phyloP scores from a whole-genome alignment of 2,888 invertebrate species.

The Hypercompe scribonia region DNA sequence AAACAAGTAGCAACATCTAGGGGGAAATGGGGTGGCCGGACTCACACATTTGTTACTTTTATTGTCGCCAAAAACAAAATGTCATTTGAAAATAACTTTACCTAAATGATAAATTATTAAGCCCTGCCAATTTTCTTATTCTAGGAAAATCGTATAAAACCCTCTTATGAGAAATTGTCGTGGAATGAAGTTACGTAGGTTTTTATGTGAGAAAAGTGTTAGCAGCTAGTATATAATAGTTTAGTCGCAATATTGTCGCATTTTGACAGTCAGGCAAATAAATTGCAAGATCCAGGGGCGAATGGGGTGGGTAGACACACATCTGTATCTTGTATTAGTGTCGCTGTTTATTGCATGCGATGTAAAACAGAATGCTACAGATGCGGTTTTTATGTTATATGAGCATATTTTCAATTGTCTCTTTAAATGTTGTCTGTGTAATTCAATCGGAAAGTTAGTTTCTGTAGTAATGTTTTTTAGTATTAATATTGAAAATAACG shows the following conservation, averaged over 20 bases:
- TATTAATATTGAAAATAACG: neutral
- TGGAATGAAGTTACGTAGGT: no score
- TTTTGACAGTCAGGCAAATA: slow-evolving; percentile 11
- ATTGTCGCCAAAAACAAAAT: slow-evolving; percentile 32
- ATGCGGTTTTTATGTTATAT: slow-evolving; percentile 36
- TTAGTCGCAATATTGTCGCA: neutral
- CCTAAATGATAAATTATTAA: neutral
- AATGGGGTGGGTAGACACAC: slow-evolving; percentile 43
- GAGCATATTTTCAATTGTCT: neutral
- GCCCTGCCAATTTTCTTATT: neutral
- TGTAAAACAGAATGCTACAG: slow-evolving; percentile 21
- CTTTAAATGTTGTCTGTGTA: neutral
- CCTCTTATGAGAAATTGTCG: neutral
- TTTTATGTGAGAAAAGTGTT: no score
- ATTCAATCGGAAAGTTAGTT: neutral
- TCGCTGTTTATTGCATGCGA: slow-evolving; percentile 44
- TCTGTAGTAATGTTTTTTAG: neutral
- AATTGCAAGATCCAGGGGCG: slow-evolving; percentile 17
- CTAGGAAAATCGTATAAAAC: neutral
- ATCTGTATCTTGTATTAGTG: slow-evolving; percentile 58
- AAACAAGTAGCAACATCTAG: slow-evolving; percentile 27
- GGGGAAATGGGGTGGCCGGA: slow-evolving; percentile 35
- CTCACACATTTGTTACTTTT: slow-evolving; percentile 56
- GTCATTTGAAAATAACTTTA: neutral
- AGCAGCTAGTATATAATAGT: neutral